Conservation (phyloP, 2,888 invertebrate genomes). For the Sclerodermus sp. region DNA sequence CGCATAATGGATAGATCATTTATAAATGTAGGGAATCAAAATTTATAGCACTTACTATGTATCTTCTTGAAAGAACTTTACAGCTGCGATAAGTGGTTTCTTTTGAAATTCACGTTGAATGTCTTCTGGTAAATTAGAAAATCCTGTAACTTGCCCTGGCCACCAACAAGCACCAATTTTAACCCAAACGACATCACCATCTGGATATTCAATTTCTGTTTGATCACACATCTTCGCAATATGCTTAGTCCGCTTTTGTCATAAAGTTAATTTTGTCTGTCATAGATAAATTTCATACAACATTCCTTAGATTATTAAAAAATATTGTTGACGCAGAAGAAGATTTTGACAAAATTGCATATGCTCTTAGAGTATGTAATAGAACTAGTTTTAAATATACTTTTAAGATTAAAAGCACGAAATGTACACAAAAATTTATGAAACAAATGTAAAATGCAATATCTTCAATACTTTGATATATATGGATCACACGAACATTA, state of each 20-base stretch:
- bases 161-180: conserved; percentile 82
- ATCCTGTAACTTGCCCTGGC: conserved; percentile 77
- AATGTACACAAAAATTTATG: conserved; percentile 2
- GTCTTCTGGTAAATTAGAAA: conserved; percentile 68
- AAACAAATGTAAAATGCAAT: conserved; percentile 10
- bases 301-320: conserved; percentile 2
- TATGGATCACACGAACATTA: too few species aligned
- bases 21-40: too few species aligned
- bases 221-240: conserved; percentile 68
- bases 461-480: too few species aligned
- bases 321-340: conserved; percentile 5
- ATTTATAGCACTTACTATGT: conserved; percentile 83
- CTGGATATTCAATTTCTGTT: conserved; percentile 67
- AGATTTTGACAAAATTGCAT: conserved; percentile 2
- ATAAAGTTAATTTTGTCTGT: not conserved
- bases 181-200: conserved; percentile 84
- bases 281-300: conserved; percentile 5
- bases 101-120: conserved; percentile 65
- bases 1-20: too few species aligned
- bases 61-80: conserved; percentile 84
- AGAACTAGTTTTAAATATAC: not conserved
- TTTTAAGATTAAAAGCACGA: conserved; percentile 1
- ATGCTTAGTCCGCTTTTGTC: conserved; percentile 16
- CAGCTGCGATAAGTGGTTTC: conserved; percentile 76
- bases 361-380: conserved; percentile 1